Evolutionary conservation across 2,888 invertebrate genomes (phyloP), one percentile per base, ranked within the genome.

Genomic region (Uropetala carovei): DNA sequence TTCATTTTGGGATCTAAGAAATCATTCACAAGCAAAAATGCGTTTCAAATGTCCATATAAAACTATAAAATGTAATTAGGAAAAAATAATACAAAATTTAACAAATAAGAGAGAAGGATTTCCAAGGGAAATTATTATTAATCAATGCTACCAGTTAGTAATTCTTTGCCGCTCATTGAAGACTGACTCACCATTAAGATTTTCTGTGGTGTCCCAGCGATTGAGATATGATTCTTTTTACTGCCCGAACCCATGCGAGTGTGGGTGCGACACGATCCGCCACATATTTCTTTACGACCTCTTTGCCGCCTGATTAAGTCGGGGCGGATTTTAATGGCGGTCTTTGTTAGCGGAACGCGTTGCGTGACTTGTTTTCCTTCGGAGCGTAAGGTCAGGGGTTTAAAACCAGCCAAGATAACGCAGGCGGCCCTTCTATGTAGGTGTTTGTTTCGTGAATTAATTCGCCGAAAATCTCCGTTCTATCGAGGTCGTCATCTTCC

Each of bases 321-420:
- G 18, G 83, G 57, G 56, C 57, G 83, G 18, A 83, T 83, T 56
- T 83, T 83, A 83, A 83, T 83, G 57, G 43, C 83, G 83, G 83
- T 83, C 83, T 83, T 57, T 43, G 83, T 83, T 83, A 57, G n/a
- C 83, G 18, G 43, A 30, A 57, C 7, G 82, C 56, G 83, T 83
- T 56, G 83, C 83, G 83, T 83, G 83, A 83, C 83, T 83, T 10
- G n/a, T n/a, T 57, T 83, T 57, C 57, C 57, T 56, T 18, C 2
- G 83, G 18, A n/a, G 3, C 83, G n/a, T 43, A 43, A 43, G 83
- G 83, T 56, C 83, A 27, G 14, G 27, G 83, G 56, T 83, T 83
- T 83, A 83, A 83, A 56, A 57, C 83, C 83, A 16, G 56, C 43
- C 43, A 83, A 82, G 82, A 82, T 82, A 82, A 82, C 43, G 83